phyloP scores from a whole-genome alignment of 2,888 invertebrate species.

The Agapostemon virescens region DNA sequence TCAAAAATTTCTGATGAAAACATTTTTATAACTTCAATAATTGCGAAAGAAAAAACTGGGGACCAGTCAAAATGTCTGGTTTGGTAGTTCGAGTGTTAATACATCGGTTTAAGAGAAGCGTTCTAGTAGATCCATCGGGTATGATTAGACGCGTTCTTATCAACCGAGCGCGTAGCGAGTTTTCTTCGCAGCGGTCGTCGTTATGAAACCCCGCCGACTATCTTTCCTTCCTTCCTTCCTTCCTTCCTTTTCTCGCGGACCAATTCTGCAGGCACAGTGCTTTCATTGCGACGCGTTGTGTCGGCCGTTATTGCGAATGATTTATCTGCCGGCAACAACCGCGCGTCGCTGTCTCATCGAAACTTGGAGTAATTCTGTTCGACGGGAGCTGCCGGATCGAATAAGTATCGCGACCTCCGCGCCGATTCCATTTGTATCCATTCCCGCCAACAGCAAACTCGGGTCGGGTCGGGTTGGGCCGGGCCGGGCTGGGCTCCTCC shows the following conservation, averaged over 20 bases:
- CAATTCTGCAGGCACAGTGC: conserved; percentile 29
- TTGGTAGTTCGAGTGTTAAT: too few relatives aligned
- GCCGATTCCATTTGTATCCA: conserved; percentile 60
- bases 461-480: background rate
- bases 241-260: conserved; percentile 34
- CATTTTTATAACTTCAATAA: too few relatives aligned
- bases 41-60: too few relatives aligned
- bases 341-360: conserved; percentile 47
- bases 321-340: conserved; percentile 63
- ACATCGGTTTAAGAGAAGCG: background rate
- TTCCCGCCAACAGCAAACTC: conserved; percentile 24
- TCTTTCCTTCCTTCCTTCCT: conserved; percentile 43
- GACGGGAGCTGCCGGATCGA: conserved; percentile 59
- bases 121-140: background rate
- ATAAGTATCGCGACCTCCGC: conserved; percentile 54
- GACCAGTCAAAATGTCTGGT: background rate
- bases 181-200: conserved; percentile 9
- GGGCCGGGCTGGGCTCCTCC: background rate
- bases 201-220: conserved; percentile 31
- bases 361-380: conserved; percentile 69
- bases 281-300: conserved; percentile 60
- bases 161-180: background rate
- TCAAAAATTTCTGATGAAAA: too few relatives aligned
- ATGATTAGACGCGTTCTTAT: background rate
- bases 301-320: conserved; percentile 65